A percentile compares a stretch with the other conserved stretches of the same genome.
Conservation (phyloP, 2,113 vertebrate species). For the Eudyptes chrysolophus region DNA sequence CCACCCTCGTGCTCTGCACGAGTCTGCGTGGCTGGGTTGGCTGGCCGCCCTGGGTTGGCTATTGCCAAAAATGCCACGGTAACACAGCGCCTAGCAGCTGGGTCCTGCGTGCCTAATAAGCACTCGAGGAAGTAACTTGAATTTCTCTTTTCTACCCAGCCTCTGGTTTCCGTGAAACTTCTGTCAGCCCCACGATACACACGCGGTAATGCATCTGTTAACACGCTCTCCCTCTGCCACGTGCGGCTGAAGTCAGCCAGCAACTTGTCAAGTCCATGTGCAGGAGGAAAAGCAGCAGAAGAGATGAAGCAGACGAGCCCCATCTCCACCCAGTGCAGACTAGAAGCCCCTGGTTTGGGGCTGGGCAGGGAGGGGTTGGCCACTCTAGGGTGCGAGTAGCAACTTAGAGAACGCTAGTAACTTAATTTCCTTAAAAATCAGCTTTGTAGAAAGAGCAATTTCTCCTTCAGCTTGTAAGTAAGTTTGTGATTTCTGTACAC, state of each 20-base stretch:
- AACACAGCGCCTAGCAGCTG: neutral
- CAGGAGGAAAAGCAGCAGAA: neutral
- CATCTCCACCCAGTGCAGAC: neutral
- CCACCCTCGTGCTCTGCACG: neutral
- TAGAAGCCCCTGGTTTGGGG: too few species aligned
- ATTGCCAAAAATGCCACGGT: accelerated
- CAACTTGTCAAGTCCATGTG: neutral
- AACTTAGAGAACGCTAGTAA: neutral
- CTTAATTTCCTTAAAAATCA: neutral
- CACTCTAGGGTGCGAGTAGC: accelerated
- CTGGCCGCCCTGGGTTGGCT: neutral
- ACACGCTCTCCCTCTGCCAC: accelerated
- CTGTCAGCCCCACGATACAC: accelerated
- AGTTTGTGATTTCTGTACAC: neutral
- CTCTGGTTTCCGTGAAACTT: neutral
- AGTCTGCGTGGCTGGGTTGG: neutral
- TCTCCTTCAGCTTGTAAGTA: neutral
- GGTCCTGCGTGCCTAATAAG: neutral
- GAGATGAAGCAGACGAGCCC: neutral
- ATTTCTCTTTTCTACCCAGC: neutral
- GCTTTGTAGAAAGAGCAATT: neutral
- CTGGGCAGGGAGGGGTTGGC: neutral
- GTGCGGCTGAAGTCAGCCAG: accelerated
- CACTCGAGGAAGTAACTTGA: neutral
- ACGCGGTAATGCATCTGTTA: accelerated